Evolutionary conservation across 2,113 vertebrate genomes (phyloP).

Genomic region (Plecturocebus donacophilus): DNA sequence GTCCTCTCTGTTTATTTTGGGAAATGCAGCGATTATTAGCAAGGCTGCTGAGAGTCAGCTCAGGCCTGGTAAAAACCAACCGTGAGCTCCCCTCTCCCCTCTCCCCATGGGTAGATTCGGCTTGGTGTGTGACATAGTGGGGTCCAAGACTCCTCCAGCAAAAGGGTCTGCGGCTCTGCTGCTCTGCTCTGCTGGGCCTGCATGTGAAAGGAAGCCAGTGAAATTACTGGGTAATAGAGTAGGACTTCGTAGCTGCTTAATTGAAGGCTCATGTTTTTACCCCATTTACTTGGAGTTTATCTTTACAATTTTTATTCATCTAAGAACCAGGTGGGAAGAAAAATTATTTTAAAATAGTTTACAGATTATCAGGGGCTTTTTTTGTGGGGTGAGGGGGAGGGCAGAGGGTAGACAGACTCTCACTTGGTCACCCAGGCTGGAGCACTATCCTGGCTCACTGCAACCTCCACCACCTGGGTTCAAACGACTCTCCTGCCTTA

Average conservation of each 20-base stretch:
- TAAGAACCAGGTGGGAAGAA: neutral
- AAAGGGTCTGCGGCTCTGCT: neutral
- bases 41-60: neutral
- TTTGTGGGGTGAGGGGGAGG: too few species aligned
- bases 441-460: too few species aligned
- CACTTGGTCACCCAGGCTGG: too few species aligned
- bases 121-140: neutral
- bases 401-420: too few species aligned
- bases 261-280: neutral
- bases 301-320: neutral
- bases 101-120: accelerated
- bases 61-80: neutral
- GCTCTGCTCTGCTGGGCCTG: neutral
- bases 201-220: neutral
- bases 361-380: neutral
- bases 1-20: neutral
- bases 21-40: neutral
- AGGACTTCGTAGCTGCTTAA: neutral
- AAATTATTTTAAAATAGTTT: neutral
- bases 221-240: neutral
- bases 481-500: too few species aligned
- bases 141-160: neutral
- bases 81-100: accelerated
- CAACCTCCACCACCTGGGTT: too few species aligned
- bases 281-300: neutral